Base-by-base conservation (phyloP, 2,888 invertebrate species). In the Gymnocheta viridis region DNA sequence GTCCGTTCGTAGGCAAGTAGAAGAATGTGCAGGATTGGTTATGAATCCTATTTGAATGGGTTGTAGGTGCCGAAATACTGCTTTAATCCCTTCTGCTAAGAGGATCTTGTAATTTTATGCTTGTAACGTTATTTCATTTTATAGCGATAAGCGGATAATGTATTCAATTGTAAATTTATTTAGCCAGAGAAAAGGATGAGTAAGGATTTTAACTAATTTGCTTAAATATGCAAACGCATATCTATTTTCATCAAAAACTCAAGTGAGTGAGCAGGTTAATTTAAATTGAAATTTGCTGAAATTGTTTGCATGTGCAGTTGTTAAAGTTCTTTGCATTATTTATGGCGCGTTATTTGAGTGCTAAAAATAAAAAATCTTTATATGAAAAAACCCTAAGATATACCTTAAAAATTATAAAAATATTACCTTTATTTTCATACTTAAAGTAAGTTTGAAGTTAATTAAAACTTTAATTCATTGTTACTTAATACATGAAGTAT, bases 81-180 rank as follows among this genome's bases (percentile, higher is more conserved):
- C 73, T 41, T 73, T 81, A 81, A 84, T 73, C 67, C 81, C 54
- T 73, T 54, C 62, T 32, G n/a, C 76, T 84, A 84, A 80, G 67
- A 84, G 83, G 83, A 81, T 84, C 80, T 81, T 47, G 83, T 77
- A 84, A 84, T 81, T 84, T 84, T 67, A 77, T 77, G 81, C 84
- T 76, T 84, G 77, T 69, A 78, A 78, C 77, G 82, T 85, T 80
- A 85, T 77, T 81, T 84, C 60, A 67, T 49, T 51, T 58, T 22
- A 47, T 29, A 82, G 58, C 84, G 87, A 87, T 89, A 90, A 89
- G 87, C 88, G 88, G 88, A 88, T 89, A 90, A 90, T 90, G 89
- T 87, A 89, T 89, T 87, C 85, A 87, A 86, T 84, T 72, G 78
- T 51, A 74, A 74, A 60, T 78, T 77, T 69, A 66, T 74, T 56